phyloP scores from a whole-genome alignment of 2,113 vertebrate species.

The Callipepla californica region DNA sequence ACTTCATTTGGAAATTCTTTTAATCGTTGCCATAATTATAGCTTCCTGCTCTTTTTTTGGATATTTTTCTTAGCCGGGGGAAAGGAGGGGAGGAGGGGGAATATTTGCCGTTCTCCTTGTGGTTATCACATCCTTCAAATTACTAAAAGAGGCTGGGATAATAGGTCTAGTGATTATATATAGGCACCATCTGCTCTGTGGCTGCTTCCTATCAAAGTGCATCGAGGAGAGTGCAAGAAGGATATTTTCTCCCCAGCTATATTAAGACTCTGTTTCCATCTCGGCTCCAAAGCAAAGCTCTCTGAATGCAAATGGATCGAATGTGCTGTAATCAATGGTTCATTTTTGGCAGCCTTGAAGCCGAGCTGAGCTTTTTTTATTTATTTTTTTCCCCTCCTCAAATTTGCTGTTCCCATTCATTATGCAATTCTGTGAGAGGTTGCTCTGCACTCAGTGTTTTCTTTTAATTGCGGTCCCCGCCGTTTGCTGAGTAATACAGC shows the following conservation, averaged over 20 bases:
- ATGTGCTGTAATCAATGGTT: constrained; percentile 38
- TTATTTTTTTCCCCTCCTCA: not conserved
- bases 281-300: constrained; percentile 56
- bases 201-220: constrained; percentile 75
- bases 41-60: constrained; percentile 55
- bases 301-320: constrained; percentile 67
- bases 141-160: constrained; percentile 69
- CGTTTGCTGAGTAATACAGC: not conserved
- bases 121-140: constrained; percentile 70
- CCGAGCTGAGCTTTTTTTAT: not conserved
- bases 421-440: too few species aligned
- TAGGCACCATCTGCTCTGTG: constrained; percentile 74
- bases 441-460: too few species aligned
- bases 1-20: constrained; percentile 76
- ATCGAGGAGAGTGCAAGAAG: constrained; percentile 60
- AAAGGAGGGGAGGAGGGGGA: not conserved
- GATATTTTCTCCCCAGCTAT: constrained; percentile 72
- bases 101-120: constrained; percentile 71
- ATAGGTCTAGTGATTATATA: constrained; percentile 72
- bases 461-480: not conserved
- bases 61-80: constrained; percentile 58
- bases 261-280: constrained; percentile 72
- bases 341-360: constrained; percentile 46
- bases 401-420: too few species aligned
- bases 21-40: constrained; percentile 70